Evolutionary conservation across 2,888 invertebrate species (phyloP).

Genomic region (Bimastos eiseni): DNA sequence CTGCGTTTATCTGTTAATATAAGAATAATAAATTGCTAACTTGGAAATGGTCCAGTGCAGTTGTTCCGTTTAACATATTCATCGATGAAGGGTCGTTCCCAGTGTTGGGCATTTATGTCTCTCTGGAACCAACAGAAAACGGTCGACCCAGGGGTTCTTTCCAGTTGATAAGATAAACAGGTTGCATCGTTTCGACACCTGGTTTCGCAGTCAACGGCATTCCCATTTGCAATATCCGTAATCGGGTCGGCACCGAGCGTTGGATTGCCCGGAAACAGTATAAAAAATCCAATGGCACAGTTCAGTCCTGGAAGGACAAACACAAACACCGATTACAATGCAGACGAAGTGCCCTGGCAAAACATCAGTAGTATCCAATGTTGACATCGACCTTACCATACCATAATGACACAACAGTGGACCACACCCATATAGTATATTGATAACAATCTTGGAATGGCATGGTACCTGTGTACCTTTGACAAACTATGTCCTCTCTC

Average conservation of each 20-base stretch:
- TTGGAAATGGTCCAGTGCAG: background rate
- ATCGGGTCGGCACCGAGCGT: constrained; percentile 3
- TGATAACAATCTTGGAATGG: background rate
- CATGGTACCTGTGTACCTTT: background rate
- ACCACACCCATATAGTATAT: background rate
- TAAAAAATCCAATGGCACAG: constrained; percentile 8
- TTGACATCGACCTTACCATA: background rate
- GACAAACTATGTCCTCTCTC: background rate
- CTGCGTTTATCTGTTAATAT: background rate
- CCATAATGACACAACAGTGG: background rate
- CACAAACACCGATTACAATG: background rate
- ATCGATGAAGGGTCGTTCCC: background rate
- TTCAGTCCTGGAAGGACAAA: background rate
- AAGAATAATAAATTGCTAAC: background rate
- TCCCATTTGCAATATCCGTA: background rate
- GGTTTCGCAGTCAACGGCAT: background rate
- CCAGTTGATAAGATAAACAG: constrained; percentile 30
- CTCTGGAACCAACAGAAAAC: constrained; percentile 28
- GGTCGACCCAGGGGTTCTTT: background rate
- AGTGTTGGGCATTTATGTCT: constrained; percentile 23
- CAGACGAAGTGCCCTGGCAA: background rate
- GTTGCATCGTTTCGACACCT: background rate
- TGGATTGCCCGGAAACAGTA: background rate
- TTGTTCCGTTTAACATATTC: constrained; percentile 1
- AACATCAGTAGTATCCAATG: background rate